Conservation (phyloP, 2,113 vertebrate genomes). For the Thomomys bottae region DNA sequence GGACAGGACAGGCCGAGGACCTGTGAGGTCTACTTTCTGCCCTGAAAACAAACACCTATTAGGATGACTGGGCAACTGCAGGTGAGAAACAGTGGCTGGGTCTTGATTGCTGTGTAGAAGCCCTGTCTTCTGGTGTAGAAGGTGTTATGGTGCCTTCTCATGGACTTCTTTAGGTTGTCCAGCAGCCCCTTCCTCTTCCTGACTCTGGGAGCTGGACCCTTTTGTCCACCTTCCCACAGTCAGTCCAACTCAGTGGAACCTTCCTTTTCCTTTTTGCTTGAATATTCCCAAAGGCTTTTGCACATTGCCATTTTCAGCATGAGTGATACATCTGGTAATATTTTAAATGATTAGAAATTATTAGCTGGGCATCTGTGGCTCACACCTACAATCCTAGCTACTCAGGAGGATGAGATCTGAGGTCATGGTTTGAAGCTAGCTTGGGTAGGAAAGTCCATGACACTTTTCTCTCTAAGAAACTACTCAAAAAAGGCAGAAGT, state of each 20-base stretch:
- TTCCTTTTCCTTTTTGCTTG: background rate
- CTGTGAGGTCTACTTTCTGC: background rate
- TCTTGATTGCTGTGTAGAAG: background rate
- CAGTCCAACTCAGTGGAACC: background rate
- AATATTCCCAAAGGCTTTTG: background rate
- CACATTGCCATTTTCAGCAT: background rate
- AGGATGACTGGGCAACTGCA: background rate
- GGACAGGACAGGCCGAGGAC: background rate
- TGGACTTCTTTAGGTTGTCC: background rate
- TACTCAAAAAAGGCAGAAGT: too few species aligned
- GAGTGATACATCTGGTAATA: background rate
- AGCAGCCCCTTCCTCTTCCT: background rate
- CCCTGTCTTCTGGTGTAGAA: background rate
- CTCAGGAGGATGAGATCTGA: too few species aligned
- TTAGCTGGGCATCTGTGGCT: too few species aligned
- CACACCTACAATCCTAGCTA: too few species aligned
- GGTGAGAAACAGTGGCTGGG: background rate
- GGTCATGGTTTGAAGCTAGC: too few species aligned
- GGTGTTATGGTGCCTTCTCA: background rate
- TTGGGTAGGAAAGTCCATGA: too few species aligned
- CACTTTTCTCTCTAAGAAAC: too few species aligned
- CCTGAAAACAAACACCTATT: background rate
- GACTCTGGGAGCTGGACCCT: background rate
- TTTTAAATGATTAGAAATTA: conserved; percentile 1
- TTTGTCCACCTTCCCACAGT: background rate